Conservation (phyloP, 2,797 vertebrate species). For the Argentina silus region DNA sequence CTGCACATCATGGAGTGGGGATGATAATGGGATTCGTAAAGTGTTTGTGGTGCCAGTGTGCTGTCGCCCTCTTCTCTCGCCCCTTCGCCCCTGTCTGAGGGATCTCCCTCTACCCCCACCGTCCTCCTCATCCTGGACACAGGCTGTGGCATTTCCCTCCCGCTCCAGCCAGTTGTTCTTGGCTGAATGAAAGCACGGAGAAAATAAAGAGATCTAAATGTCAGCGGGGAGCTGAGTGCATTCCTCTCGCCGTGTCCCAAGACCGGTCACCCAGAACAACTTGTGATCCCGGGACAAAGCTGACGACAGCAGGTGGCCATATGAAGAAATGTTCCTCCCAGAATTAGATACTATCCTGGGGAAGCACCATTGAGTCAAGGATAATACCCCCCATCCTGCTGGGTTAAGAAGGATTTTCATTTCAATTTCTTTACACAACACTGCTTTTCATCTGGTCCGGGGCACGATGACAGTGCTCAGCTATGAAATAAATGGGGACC, state of each 20-base stretch:
- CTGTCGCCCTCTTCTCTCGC: constrained; percentile 1
- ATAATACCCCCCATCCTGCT: constrained; percentile 91
- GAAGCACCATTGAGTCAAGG: constrained; percentile 92
- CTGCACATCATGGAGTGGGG: background rate
- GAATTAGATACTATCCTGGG: constrained; percentile 96
- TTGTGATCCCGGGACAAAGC: constrained; percentile 96
- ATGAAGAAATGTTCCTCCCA: constrained; percentile 92
- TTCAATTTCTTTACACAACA: constrained; percentile 96
- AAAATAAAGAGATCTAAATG: constrained; percentile 97
- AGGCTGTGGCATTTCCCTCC: constrained; percentile 36
- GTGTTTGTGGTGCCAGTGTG: constrained; percentile 17
- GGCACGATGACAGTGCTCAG: constrained; percentile 86
- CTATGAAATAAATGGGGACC: constrained; percentile 94
- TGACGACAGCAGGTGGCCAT: constrained; percentile 87
- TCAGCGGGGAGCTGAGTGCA: constrained; percentile 88
- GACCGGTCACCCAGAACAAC: constrained; percentile 95
- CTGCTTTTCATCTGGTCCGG: constrained; percentile 93
- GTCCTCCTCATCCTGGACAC: constrained; percentile 33
- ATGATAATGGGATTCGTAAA: background rate
- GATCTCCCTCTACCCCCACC: background rate
- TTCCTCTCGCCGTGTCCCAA: constrained; percentile 88
- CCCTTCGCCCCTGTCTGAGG: constrained; percentile 28
- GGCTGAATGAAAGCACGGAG: constrained; percentile 81
- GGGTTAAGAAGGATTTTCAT: constrained; percentile 94
- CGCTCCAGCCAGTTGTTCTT: constrained; percentile 72